Percentiles rank a stretch among this genome's conserved stretches.
Evolutionary conservation across 2,113 vertebrate species (phyloP).

Genomic region (Pachypanchax playfairii): DNA sequence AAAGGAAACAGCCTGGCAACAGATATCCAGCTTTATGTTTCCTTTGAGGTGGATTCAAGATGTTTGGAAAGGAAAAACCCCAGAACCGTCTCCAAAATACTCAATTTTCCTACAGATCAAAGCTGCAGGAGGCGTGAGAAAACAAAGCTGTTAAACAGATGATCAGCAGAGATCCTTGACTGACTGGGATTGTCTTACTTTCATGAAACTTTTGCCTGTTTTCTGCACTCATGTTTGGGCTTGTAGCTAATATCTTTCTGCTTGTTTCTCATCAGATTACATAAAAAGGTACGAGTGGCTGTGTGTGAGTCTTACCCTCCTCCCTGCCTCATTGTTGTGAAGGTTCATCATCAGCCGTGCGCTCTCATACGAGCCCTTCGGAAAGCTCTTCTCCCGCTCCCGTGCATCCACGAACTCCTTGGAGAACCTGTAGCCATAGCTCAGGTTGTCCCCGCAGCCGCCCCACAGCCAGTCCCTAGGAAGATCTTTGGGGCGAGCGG

Average conservation of each 20-base stretch:
- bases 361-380: slow-evolving; percentile 89
- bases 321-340: slow-evolving; percentile 96
- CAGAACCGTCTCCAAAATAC: slow-evolving; percentile 45
- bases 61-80: slow-evolving; percentile 63
- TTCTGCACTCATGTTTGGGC: slow-evolving; percentile 9
- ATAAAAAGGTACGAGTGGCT: not conserved
- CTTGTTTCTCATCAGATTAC: slow-evolving; percentile 13
- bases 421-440: slow-evolving; percentile 96
- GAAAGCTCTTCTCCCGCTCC: slow-evolving; percentile 91
- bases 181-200: slow-evolving; percentile 53
- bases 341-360: slow-evolving; percentile 93
- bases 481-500: slow-evolving; percentile 91
- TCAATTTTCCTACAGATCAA: slow-evolving; percentile 69
- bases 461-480: slow-evolving; percentile 99
- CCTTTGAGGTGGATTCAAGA: slow-evolving; percentile 69
- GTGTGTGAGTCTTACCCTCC: slow-evolving; percentile 91
- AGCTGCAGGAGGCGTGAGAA: slow-evolving; percentile 50
- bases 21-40: slow-evolving; percentile 50
- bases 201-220: slow-evolving; percentile 2
- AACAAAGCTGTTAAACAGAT: slow-evolving; percentile 70
- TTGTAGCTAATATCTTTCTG: not conserved
- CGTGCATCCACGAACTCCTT: slow-evolving; percentile 97
- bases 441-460: slow-evolving; percentile 96
- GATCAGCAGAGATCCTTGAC: slow-evolving; percentile 58
- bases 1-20: slow-evolving; percentile 55